Percentiles rank a stretch among this genome's conserved stretches.
Evolutionary conservation across 2,888 invertebrate genomes (phyloP).

Genomic region (Platycnemis pennipes): DNA sequence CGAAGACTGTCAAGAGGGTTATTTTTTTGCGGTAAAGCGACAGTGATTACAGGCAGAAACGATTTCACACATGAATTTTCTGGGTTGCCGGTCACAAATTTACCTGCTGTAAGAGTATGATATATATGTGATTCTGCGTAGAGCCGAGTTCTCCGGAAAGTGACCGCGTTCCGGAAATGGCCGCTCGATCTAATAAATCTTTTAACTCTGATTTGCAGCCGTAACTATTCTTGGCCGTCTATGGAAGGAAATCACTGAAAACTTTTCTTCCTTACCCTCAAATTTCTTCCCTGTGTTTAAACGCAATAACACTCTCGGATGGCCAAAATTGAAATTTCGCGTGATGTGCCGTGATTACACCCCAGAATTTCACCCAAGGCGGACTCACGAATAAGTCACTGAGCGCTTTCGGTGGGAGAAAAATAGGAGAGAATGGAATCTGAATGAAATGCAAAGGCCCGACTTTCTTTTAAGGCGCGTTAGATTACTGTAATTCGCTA

Average conservation of each 20-base stretch:
- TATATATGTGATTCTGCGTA: too few species aligned
- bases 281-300: neutral
- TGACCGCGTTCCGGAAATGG: neutral
- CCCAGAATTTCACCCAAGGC: neutral
- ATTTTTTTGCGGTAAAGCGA: too few species aligned
- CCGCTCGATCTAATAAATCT: neutral
- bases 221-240: neutral
- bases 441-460: neutral
- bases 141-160: too few species aligned
- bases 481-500: neutral
- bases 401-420: neutral
- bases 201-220: neutral
- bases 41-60: too few species aligned
- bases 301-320: neutral
- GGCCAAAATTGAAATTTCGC: conserved; percentile 9
- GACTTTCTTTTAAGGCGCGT: neutral
- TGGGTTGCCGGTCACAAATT: too few species aligned
- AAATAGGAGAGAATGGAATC: neutral
- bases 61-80: too few species aligned
- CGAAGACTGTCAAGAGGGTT: too few species aligned
- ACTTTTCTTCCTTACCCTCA: neutral
- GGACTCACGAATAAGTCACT: neutral
- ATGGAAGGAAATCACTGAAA: neutral
- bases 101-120: too few species aligned
- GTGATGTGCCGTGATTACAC: neutral